Base-by-base conservation (phyloP, 2,113 vertebrate genomes). In the Ammodytes dubius region DNA sequence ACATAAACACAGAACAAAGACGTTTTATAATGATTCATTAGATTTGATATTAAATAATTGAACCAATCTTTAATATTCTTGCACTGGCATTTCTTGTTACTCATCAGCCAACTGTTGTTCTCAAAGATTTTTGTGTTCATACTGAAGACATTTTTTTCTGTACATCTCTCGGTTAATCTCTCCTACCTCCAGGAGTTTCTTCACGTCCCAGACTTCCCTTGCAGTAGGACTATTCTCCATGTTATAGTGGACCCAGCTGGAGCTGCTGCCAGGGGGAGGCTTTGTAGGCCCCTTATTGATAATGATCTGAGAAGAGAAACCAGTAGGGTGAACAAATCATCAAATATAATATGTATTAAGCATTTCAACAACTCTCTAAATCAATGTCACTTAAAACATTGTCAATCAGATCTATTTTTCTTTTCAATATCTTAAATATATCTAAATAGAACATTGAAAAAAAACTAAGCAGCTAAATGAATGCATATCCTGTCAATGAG, bases 121-220 rank as follows among this genome's bases (percentile, higher is more conserved):
- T 27, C 1, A 27, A 27, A 27, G 27, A 27, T 27, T 27, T 27
- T 27, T 27, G 27, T 27, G 27, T 27, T 27, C 27, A 27, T 27
- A n/a, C 15, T 8, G 6, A 57, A 17, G 37, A n/a, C 4, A 6
- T 19, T 35, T 19, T 9, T 77, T 50, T 17, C 49, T 47, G 39
- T 40, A 8, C 50, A 35, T 35, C 27, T 70, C 45, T 63, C 0
- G 1, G 57, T 39, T 6, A 5, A 4, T 14, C 19, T 59, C 65
- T 78, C 94, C 60, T 87, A 99, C 98, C 97, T 99, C 98, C 19
- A 99, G 92, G 67, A 99, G 95, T 83, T 73, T 94, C 93, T 99
- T 99, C 78, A 99, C 98, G 37, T 99, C 97, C 98, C 98, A 99
- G 47, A 98, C 97, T 71, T 96, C 96, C 75, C 95, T 96, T 17